These are phyloP conservation scores for Xestia sexstrigata DNA, from an alignment of 2,888 invertebrate genomes.

Conservation along the genomic window DNA sequence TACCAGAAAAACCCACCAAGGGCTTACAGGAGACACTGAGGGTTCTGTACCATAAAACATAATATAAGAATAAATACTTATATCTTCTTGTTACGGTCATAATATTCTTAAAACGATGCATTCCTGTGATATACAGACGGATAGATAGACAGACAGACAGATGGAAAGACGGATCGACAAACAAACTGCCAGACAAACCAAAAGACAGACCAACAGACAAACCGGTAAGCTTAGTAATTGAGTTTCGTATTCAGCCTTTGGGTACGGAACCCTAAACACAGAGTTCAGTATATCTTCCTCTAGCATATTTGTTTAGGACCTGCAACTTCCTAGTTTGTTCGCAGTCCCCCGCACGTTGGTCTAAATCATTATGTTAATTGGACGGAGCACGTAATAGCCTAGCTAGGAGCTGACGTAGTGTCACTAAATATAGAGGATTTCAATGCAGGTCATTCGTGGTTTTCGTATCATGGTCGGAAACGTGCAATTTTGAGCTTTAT, in stretches of 20 bases:
- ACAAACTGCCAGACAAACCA: not conserved
- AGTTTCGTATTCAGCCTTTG: not conserved
- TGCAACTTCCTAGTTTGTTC: constrained; percentile 57
- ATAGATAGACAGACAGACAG: too few relatives aligned
- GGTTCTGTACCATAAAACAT: not conserved
- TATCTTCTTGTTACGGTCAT: too few relatives aligned
- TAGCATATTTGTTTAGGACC: constrained; percentile 64
- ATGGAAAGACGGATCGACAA: not conserved
- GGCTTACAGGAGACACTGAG: not conserved
- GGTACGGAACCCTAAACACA: constrained; percentile 4
- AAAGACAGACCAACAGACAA: not conserved
- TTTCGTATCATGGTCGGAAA: not conserved
- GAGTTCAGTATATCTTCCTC: constrained; percentile 42
- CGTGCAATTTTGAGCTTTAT: not conserved
- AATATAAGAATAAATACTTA: not conserved
- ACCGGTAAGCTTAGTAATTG: too few relatives aligned
- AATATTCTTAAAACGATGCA: not conserved
- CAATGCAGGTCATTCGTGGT: constrained; percentile 6
- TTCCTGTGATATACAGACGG: not conserved
- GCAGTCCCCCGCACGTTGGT: constrained; percentile 45
- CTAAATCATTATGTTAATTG: constrained; percentile 66
- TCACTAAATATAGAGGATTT: constrained; percentile 37
- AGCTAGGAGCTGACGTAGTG: constrained; percentile 35
- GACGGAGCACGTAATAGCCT: constrained; percentile 44
- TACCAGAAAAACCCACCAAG: constrained; percentile 56